Percentiles rank a stretch among this genome's conserved stretches.
These are phyloP conservation scores for Bovichtus diacanthus DNA, from an alignment of 2,797 vertebrate genomes.

Conservation along the genomic window DNA sequence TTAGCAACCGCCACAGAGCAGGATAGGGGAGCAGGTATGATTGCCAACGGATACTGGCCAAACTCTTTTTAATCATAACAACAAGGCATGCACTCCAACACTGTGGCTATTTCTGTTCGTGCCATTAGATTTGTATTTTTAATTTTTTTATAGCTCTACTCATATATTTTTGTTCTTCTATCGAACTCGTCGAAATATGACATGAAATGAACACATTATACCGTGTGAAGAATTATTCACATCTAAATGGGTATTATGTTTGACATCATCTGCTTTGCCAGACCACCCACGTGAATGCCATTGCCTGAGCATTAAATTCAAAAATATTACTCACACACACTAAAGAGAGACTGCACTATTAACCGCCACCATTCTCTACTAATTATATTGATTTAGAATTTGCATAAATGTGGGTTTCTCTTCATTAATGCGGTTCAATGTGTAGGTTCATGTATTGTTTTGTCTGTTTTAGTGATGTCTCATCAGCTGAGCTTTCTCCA, in stretches of 20 bases:
- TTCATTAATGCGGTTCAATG: neutral
- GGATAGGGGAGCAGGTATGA: conserved; percentile 63
- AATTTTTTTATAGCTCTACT: neutral
- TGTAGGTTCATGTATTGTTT: neutral
- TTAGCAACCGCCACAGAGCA: conserved; percentile 74
- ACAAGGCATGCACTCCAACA: conserved; percentile 46
- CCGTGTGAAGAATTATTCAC: neutral
- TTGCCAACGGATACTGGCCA: conserved; percentile 57
- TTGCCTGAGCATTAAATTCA: conserved; percentile 20
- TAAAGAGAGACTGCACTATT: neutral
- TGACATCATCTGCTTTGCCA: conserved; percentile 17
- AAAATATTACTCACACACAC: conserved; percentile 14
- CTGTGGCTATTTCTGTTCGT: conserved; percentile 44
- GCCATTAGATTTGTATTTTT: neutral
- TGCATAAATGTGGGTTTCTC: neutral
- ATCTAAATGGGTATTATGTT: conserved; percentile 8
- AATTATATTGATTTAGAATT: neutral
- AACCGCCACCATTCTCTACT: neutral
- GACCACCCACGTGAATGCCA: conserved; percentile 38
- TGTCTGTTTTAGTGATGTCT: neutral
- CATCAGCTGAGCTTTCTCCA: neutral
- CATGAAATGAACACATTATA: neutral
- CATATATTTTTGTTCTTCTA: neutral
- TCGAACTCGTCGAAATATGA: neutral
- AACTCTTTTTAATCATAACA: conserved; percentile 62